Percentiles rank a stretch among this genome's conserved stretches.
Evolutionary conservation across 2,113 vertebrate genomes (phyloP).

Genomic region (Craseonycteris thonglongyai): DNA sequence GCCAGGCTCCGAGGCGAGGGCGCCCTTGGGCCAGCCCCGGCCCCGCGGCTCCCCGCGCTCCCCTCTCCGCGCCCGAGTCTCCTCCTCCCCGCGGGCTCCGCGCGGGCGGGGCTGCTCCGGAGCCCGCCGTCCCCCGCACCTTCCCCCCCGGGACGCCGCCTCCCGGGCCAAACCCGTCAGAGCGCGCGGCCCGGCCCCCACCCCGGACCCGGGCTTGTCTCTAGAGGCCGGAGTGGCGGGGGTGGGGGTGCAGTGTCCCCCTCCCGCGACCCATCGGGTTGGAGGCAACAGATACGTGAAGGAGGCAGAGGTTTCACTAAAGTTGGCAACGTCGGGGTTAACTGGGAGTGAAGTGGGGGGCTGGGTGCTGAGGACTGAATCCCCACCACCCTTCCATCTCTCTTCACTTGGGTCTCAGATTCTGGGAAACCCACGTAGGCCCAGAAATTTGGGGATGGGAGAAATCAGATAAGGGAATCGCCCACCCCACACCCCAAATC

Average conservation of each 20-base stretch:
- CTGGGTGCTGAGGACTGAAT: not conserved
- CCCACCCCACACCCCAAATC: not conserved
- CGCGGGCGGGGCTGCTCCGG: constrained; percentile 59
- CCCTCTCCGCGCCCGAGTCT: too few species aligned
- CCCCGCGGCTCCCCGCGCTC: constrained; percentile 34
- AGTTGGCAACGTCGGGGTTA: constrained; percentile 40
- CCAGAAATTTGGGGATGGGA: not conserved
- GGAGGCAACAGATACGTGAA: not conserved
- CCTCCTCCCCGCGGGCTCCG: constrained; percentile 59
- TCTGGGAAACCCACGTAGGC: not conserved
- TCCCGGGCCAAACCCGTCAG: not conserved
- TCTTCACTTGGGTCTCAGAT: not conserved
- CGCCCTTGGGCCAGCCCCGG: constrained; percentile 70
- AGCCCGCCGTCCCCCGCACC: not conserved
- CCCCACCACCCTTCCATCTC: not conserved
- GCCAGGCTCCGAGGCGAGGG: constrained; percentile 51
- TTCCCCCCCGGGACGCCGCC: not conserved
- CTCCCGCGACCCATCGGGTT: not conserved
- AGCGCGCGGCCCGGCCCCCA: not conserved
- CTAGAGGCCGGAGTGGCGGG: not conserved
- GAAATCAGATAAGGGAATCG: not conserved
- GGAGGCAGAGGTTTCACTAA: not conserved
- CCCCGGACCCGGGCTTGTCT: not conserved
- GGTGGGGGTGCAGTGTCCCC: not conserved
- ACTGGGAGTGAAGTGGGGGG: not conserved